Conservation (phyloP, 2,888 invertebrate genomes). For the Harmothoe impar region DNA sequence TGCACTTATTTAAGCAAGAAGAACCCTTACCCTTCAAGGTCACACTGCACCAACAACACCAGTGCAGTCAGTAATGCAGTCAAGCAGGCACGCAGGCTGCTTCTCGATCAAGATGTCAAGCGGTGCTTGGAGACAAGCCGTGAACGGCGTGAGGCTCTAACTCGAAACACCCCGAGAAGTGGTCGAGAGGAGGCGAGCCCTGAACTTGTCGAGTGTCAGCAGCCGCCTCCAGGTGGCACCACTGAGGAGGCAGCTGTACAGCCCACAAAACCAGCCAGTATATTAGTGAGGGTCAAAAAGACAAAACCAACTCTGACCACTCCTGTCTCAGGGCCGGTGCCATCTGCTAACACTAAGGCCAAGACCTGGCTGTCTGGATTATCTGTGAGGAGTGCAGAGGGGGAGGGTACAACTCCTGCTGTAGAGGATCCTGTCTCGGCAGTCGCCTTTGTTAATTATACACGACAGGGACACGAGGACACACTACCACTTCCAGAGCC, state of each 20-base stretch:
- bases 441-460: neutral
- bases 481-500: neutral
- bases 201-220: neutral
- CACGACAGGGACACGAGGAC: neutral
- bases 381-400: neutral
- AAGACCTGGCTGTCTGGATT: constrained; percentile 19
- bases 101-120: constrained; percentile 43
- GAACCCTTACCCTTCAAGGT: constrained; percentile 51
- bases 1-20: constrained; percentile 68
- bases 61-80: constrained; percentile 21
- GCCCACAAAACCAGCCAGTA: constrained; percentile 8
- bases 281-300: constrained; percentile 26
- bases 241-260: neutral
- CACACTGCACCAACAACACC: neutral
- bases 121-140: neutral
- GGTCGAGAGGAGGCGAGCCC: neutral
- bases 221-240: neutral
- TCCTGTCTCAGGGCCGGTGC: neutral
- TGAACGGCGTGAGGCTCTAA: neutral
- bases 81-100: constrained; percentile 37
- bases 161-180: neutral
- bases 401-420: neutral
- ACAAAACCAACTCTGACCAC: neutral
- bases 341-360: neutral
- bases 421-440: constrained; percentile 13